Conservation (phyloP, 2,888 invertebrate species). For the Anaspis maculata region DNA sequence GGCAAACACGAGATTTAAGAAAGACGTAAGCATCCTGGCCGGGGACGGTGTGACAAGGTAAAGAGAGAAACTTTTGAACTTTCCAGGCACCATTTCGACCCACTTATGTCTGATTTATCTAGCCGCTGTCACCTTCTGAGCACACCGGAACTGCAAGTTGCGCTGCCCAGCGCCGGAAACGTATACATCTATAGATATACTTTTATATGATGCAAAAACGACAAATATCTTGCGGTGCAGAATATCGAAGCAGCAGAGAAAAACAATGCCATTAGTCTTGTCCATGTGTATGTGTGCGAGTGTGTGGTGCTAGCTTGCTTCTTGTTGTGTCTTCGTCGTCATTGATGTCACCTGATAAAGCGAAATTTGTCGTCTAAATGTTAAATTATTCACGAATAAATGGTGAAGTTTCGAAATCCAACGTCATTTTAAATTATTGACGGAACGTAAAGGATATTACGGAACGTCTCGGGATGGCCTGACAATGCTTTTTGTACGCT, state of each 20-base stretch:
- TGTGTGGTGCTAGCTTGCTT: too few species aligned
- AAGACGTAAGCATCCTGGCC: slow-evolving; percentile 10
- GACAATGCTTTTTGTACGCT: slow-evolving; percentile 24
- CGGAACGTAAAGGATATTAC: slow-evolving; percentile 16
- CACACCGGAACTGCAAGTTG: slow-evolving; percentile 27
- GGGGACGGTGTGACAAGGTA: slow-evolving; percentile 3
- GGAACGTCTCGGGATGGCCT: slow-evolving; percentile 13
- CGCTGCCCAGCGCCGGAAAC: slow-evolving; percentile 13
- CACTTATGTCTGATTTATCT: slow-evolving; percentile 34
- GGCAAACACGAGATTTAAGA: slow-evolving; percentile 13
- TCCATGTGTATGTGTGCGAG: too few species aligned
- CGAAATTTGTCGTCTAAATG: slow-evolving; percentile 10
- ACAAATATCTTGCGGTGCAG: too few species aligned
- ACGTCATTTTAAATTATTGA: slow-evolving; percentile 17
- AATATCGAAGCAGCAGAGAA: too few species aligned
- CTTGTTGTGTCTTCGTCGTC: too few species aligned
- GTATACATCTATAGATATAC: too few species aligned
- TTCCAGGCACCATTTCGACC: slow-evolving; percentile 33
- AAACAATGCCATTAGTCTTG: slow-evolving; percentile 12
- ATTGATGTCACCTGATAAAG: too few species aligned
- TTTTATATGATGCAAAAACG: too few species aligned
- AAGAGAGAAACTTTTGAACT: slow-evolving; percentile 19
- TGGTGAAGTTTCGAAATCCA: slow-evolving; percentile 10
- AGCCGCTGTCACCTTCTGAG: slow-evolving; percentile 26
- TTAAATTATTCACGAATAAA: slow-evolving; percentile 13